phyloP scores from a whole-genome alignment of 2,113 vertebrate species.

The Pseudopipra pipra region DNA sequence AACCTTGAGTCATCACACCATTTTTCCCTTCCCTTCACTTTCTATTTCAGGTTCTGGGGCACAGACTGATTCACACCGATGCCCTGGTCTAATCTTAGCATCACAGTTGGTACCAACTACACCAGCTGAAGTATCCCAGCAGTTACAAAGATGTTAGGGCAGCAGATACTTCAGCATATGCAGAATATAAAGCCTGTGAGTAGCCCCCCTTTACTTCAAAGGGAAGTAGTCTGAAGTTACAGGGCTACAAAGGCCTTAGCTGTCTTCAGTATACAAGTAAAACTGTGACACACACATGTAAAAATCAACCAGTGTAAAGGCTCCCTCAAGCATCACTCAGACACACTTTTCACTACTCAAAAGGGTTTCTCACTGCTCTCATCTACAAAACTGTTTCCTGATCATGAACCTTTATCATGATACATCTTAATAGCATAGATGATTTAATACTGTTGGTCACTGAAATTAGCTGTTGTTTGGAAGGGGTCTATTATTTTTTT shows the following conservation, averaged over 20 bases:
- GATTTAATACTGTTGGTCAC: not conserved
- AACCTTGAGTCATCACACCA: not conserved
- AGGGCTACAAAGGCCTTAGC: not conserved
- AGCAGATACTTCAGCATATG: not conserved
- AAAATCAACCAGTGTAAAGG: not conserved
- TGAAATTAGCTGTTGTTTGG: not conserved
- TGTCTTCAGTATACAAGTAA: not conserved
- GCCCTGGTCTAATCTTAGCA: not conserved
- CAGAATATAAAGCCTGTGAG: not conserved
- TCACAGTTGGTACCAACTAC: not conserved
- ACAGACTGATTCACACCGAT: not conserved
- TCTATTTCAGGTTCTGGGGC: not conserved
- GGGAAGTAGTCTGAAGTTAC: not conserved
- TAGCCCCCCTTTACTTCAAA: not conserved
- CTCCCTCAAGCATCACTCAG: not conserved
- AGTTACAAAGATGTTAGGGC: not conserved
- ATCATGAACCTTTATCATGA: not conserved
- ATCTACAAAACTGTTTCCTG: not conserved
- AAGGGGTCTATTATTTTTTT: not conserved
- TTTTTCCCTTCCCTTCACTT: not conserved
- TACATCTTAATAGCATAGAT: not conserved
- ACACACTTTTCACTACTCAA: not conserved
- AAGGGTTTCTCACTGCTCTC: not conserved
- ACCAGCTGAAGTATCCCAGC: not conserved
- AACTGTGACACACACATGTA: not conserved